phyloP scores from a whole-genome alignment of 2,113 vertebrate genomes.

The Meriones unguiculatus region DNA sequence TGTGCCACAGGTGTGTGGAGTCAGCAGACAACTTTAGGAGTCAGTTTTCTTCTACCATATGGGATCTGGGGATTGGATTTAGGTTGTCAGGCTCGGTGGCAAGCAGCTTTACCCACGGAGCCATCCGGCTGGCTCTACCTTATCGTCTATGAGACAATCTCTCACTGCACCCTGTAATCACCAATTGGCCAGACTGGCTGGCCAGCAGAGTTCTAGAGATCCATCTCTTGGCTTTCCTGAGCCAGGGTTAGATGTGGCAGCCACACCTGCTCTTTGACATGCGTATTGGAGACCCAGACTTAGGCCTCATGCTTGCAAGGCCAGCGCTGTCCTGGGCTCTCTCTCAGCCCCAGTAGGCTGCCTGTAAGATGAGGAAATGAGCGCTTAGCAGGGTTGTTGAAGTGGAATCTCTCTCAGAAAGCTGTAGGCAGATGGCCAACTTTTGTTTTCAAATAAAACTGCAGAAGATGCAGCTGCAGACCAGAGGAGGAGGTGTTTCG shows the following conservation, averaged over 20 bases:
- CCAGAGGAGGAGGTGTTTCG: background rate
- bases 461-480: background rate
- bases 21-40: background rate
- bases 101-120: background rate
- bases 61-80: background rate
- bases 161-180: background rate
- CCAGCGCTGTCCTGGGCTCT: background rate
- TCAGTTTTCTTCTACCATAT: background rate
- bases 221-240: background rate
- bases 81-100: background rate
- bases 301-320: background rate
- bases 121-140: background rate
- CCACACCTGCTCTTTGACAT: background rate
- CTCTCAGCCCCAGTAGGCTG: background rate
- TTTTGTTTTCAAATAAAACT: constrained; percentile 42
- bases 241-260: no score
- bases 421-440: background rate
- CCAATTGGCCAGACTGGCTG: background rate
- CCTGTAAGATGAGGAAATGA: background rate
- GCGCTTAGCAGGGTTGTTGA: background rate
- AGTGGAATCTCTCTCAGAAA: background rate
- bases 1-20: background rate
- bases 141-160: background rate
- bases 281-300: background rate
- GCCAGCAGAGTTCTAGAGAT: background rate